Base-by-base conservation (phyloP, 2,113 vertebrate genomes). In the Halcyon senegalensis region DNA sequence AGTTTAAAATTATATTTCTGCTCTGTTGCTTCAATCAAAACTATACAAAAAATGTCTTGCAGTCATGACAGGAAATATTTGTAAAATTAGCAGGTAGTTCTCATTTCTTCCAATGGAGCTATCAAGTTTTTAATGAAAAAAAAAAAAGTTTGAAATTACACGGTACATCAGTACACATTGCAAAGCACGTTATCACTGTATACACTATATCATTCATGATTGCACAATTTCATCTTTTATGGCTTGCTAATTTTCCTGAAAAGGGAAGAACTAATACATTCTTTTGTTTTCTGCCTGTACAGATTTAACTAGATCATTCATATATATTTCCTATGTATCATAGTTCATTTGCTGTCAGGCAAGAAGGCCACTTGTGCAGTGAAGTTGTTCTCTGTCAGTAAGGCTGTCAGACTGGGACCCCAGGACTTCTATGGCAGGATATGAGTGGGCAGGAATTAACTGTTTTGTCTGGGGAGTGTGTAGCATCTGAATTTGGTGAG, bases 1-100 rank as follows among this genome's bases (percentile, higher is more conserved):
- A 95, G 46, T 90, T 94, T 77, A 64, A 87, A 94, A 94, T 81
- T 0, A 37, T 86, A 76, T 95, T 95, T 95, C 80, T 95, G 58
- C 83, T 94, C 80, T 63, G 31, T 58, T 93, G 37, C 78, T 86
- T 91, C 78, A 84, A 37, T 48, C 35, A 95, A 90, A 93, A 72
- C 43, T 60, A 18, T 16, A 25, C 46, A 90, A 82, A 94, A 87
- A 50, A 18, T 75, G 31, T 76, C 37, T 82, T 87, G 41, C 20
- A 69, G 16, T 21, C 31, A 78, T 70, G 70, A 84, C 43, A 90
- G 33, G 39, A 92, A 95, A 60, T 73, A 81, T 67, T 55, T 84
- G 59, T 82, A 88, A 89, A 92, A 87, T 91, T 82, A 67, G 4
- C 20, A 44, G n/a, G 66, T 56, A 91, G 14, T 59, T 83, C 59